phyloP scores from a whole-genome alignment of 2,113 vertebrate genomes.

The Scolopax mira region DNA sequence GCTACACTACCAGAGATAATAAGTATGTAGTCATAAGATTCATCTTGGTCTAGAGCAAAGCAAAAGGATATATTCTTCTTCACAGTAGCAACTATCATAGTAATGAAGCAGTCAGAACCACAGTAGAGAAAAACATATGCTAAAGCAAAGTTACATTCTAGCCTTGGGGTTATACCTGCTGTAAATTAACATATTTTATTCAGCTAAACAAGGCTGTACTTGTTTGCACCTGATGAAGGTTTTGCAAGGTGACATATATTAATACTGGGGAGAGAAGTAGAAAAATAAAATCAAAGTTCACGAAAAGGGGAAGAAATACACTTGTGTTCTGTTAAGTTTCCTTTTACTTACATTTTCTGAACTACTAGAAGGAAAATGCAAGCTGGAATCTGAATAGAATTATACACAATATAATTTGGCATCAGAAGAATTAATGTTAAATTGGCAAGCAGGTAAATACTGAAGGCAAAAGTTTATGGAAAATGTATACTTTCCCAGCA shows the following conservation, averaged over 20 bases:
- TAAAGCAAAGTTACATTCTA: neutral
- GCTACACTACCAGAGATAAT: neutral
- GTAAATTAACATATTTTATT: neutral
- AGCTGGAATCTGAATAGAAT: neutral
- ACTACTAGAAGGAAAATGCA: neutral
- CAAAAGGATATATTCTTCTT: neutral
- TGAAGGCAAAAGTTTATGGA: neutral
- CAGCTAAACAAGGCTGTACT: neutral
- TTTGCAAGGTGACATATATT: neutral
- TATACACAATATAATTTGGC: neutral
- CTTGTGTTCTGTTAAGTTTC: neutral
- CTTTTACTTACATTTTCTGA: neutral
- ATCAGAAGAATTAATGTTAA: neutral
- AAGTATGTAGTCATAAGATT: neutral
- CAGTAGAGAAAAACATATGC: neutral
- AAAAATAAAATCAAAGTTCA: neutral
- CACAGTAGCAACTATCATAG: neutral
- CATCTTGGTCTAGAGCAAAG: neutral
- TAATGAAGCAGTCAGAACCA: neutral
- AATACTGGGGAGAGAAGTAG: neutral
- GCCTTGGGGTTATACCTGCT: neutral
- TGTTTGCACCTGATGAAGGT: neutral
- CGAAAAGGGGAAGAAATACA: neutral
- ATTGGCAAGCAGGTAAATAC: conserved; percentile 1
- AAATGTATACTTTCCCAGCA: neutral